A percentile compares a stretch with the other conserved stretches of the same genome.
These are phyloP conservation scores for Carabus problematicus DNA, from an alignment of 2,888 invertebrate genomes.

Conservation along the genomic window DNA sequence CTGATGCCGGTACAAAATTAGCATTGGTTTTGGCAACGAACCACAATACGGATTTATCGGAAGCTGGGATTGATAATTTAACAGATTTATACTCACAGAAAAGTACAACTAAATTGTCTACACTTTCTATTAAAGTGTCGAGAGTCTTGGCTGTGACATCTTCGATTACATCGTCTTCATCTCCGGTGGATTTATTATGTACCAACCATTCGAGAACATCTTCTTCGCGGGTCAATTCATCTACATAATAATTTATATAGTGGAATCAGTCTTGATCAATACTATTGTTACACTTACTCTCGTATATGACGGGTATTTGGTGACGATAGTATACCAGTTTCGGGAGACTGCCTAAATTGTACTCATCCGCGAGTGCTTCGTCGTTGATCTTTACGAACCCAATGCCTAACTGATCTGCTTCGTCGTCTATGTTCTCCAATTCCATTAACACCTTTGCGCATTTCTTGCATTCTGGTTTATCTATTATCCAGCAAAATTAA, in stretches of 20 bases:
- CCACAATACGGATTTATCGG: conserved; percentile 30
- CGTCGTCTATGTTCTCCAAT: conserved; percentile 93
- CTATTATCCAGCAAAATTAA: conserved; percentile 62
- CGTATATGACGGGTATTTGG: conserved; percentile 93
- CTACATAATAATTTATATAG: conserved; percentile 57
- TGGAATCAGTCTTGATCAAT: not conserved
- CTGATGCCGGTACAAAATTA: conserved; percentile 39
- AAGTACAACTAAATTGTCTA: conserved; percentile 89
- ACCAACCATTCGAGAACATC: conserved; percentile 94
- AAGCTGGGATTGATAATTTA: conserved; percentile 2
- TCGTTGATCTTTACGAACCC: conserved; percentile 95
- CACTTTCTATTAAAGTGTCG: conserved; percentile 85
- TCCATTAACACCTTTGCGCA: conserved; percentile 90
- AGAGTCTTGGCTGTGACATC: conserved; percentile 92
- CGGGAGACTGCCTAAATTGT: conserved; percentile 87
- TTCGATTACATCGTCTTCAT: conserved; percentile 93
- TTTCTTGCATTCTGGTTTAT: conserved; percentile 91
- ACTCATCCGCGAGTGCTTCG: conserved; percentile 88
- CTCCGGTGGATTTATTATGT: conserved; percentile 90
- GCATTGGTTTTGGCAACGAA: conserved; percentile 37
- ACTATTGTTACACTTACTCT: conserved; percentile 67
- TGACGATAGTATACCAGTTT: conserved; percentile 92
- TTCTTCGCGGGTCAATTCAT: conserved; percentile 88
- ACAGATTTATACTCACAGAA: conserved; percentile 75
- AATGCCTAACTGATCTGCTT: conserved; percentile 92